phyloP scores from a whole-genome alignment of 2,797 vertebrate species.

The Oryzias sinensis region DNA sequence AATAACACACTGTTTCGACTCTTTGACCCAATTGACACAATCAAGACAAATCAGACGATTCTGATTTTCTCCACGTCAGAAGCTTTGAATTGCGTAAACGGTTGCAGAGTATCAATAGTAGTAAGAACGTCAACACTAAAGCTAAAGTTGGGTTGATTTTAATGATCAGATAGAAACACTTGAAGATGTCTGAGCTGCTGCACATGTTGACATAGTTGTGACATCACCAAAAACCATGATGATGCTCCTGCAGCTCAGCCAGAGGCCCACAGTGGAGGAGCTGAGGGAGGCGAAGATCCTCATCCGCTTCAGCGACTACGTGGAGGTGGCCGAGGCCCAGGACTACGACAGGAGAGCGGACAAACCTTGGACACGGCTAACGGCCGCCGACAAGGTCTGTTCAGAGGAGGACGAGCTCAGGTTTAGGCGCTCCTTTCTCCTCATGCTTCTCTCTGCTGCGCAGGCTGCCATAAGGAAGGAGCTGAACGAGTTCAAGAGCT shows the following conservation, averaged over 20 bases:
- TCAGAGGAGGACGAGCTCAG: not conserved
- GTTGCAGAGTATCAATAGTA: no score
- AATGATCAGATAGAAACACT: no score
- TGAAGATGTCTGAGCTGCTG: no score
- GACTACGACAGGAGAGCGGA: constrained; percentile 96
- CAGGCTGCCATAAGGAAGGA: constrained; percentile 99
- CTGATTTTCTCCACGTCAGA: no score
- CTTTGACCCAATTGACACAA: no score
- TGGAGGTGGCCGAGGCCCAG: constrained; percentile 95
- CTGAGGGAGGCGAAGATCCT: constrained; percentile 95
- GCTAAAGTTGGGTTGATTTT: no score
- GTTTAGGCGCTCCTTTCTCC: not conserved
- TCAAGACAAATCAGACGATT: no score
- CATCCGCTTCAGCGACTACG: constrained; percentile 97
- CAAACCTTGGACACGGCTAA: constrained; percentile 97
- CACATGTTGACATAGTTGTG: no score
- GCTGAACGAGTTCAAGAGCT: constrained; percentile 99
- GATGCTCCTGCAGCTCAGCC: constrained; percentile 83
- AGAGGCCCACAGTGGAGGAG: constrained; percentile 95
- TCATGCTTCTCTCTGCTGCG: constrained; percentile 10
- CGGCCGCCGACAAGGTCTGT: constrained; percentile 91
- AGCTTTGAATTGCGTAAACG: no score
- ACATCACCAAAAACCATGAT: no score
- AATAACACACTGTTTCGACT: no score
- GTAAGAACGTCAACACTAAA: no score